These are phyloP conservation scores for Metellina segmentata DNA, from an alignment of 2,888 invertebrate species.

Conservation along the genomic window DNA sequence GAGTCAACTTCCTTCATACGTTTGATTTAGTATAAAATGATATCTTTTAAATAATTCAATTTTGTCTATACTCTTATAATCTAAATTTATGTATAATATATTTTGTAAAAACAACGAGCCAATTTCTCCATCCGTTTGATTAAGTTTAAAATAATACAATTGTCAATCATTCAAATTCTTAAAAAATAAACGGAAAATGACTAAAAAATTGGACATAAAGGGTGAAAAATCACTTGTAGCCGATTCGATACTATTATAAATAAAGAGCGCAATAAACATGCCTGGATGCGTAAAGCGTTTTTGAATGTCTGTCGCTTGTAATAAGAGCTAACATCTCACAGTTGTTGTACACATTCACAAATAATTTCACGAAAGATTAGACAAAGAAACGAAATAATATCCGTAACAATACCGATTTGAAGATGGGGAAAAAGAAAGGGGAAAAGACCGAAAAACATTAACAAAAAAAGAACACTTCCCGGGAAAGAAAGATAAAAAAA, in stretches of 20 bases:
- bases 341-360: conserved; percentile 68
- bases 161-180: no score
- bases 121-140: no score
- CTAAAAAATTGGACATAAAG: no score
- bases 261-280: conserved; percentile 51
- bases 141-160: no score
- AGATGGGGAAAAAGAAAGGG: conserved; percentile 2
- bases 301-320: conserved; percentile 40
- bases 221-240: conserved; percentile 41
- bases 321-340: conserved; percentile 35
- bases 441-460: conserved; percentile 36
- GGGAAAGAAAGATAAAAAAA: conserved; percentile 24
- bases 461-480: conserved; percentile 44
- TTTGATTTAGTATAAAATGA: no score
- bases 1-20: no score
- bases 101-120: no score
- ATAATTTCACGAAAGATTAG: conserved; percentile 74
- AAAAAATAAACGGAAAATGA: no score
- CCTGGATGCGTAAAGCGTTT: conserved; percentile 40
- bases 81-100: no score
- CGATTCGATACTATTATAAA: conserved; percentile 15
- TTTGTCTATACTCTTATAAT: no score
- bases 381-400: conserved; percentile 73
- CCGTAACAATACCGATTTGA: conserved; percentile 62
- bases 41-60: no score